These are phyloP conservation scores for Spatula versicolor DNA, from an alignment of 2,797 vertebrate genomes.

Conservation along the genomic window DNA sequence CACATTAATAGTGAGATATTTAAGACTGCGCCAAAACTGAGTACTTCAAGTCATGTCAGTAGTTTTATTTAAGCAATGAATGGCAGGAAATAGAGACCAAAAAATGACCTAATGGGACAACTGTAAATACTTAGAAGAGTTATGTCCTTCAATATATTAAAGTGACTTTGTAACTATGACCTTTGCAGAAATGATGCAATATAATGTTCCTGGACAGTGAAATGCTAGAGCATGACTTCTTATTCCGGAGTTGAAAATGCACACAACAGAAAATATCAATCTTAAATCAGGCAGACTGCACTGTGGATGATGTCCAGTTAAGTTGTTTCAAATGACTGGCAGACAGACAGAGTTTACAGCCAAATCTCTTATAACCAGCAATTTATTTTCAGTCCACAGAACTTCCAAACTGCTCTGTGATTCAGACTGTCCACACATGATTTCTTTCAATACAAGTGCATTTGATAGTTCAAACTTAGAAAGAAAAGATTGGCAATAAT, in stretches of 20 bases:
- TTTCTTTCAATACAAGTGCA: neutral
- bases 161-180: neutral
- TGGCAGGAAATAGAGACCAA: neutral
- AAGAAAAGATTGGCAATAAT: constrained; percentile 1
- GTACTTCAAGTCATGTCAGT: neutral
- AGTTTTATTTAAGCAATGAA: neutral
- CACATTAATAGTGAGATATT: neutral
- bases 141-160: neutral
- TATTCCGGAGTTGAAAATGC: neutral
- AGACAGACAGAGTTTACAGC: neutral
- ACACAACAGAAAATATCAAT: neutral
- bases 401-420: neutral
- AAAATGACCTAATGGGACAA: neutral
- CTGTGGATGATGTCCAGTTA: neutral
- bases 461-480: neutral
- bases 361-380: neutral
- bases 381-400: constrained; percentile 28
- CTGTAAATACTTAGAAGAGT: neutral
- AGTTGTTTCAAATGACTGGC: constrained; percentile 4
- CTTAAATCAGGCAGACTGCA: neutral
- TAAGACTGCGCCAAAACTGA: neutral
- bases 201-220: neutral
- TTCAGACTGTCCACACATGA: neutral
- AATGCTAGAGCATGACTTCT: neutral
- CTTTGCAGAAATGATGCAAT: neutral